Base-by-base conservation (phyloP, 2,113 vertebrate genomes). In the Mugil cephalus region DNA sequence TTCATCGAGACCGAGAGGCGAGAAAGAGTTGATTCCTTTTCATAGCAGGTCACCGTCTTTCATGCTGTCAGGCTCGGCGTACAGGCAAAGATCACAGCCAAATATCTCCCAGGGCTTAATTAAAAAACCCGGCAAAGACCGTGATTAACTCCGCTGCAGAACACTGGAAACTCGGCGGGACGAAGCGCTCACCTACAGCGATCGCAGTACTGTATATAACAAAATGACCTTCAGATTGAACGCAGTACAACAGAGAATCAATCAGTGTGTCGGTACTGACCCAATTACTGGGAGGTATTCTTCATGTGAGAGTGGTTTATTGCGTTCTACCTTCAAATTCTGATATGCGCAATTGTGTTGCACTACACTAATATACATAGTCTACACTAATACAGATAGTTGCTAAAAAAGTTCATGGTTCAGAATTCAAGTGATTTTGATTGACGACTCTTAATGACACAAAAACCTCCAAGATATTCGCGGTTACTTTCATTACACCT, bases 31-130 rank as follows among this genome's bases (percentile, higher is more conserved):
- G 67, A 80, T 70, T 62, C 55, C 52, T 66, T 77, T 66, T 36
- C 68, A 36, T 58, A 10, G 54, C 66, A 36, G 56, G 36, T 59
- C 48, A 50, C 47, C 30, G 43, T 51, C 30, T 64, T 72, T 65
- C 47, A 47, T 30, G 45, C 19, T 18, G 17, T 36, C 52, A 39
- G 46, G 24, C 18, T 35, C 10, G 30, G 21, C n/a, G 38, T 4
- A 12, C 38, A 72, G 42, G 48, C 46, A 58, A 50, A 65, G 48
- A 76, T 74, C 42, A 34, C 17, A 38, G 50, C 67, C 54, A 67
- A 68, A 61, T 34, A 17, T 24, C 47, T 59, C 52, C 34, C n/a
- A 43, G 15, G 42, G 72, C 11, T 73, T 59, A 48, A 71, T 84
- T 72, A 42, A 80, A 71, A 56, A n/a, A n/a, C n/a, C 7, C 15